These are phyloP conservation scores for Sympetrum striolatum DNA, from an alignment of 2,888 invertebrate species.

Conservation along the genomic window DNA sequence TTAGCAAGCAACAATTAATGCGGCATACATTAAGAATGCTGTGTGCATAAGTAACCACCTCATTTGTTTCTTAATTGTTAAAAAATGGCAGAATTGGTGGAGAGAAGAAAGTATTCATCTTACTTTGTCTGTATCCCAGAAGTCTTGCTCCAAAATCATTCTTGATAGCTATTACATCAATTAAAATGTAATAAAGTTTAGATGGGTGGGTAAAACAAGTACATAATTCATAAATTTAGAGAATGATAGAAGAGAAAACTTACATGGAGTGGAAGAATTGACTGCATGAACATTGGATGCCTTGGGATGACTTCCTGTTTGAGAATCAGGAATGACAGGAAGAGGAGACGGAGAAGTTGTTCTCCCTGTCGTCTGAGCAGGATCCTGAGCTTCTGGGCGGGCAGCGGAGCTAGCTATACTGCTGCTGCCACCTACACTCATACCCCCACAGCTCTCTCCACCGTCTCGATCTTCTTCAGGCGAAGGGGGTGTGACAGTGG, in stretches of 20 bases:
- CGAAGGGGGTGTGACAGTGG: slow-evolving; percentile 42
- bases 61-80: too few species aligned
- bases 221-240: background rate
- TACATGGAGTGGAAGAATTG: background rate
- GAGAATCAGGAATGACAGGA: background rate
- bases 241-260: background rate
- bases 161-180: background rate
- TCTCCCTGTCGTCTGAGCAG: background rate
- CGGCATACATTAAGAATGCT: too few species aligned
- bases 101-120: too few species aligned
- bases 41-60: too few species aligned
- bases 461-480: slow-evolving; percentile 43
- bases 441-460: background rate
- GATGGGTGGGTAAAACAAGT: background rate
- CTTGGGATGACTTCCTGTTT: background rate
- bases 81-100: too few species aligned
- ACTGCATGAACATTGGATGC: slow-evolving; percentile 2
- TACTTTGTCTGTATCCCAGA: too few species aligned
- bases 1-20: too few species aligned
- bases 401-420: slow-evolving; percentile 21
- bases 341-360: background rate
- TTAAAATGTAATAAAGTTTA: background rate
- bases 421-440: slow-evolving; percentile 24
- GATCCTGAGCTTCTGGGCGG: background rate
- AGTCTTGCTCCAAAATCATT: too few species aligned